Conservation (phyloP, 2,888 invertebrate species). For the Patella caerulea region DNA sequence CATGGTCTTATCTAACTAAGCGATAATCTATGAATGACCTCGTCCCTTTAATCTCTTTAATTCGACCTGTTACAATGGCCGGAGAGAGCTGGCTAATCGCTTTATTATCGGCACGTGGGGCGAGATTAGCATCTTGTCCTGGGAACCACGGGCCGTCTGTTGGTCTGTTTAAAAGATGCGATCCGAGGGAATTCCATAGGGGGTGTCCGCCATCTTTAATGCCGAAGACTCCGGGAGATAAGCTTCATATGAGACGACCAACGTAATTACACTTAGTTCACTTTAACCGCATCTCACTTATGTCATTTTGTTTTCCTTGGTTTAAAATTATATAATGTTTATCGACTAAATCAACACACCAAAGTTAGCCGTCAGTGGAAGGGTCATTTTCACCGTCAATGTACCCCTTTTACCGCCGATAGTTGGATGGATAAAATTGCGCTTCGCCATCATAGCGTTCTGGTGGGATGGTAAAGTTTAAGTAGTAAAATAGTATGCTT, state of each 20-base stretch:
- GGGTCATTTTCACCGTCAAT: too few species aligned
- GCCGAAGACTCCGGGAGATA: too few species aligned
- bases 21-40: background rate
- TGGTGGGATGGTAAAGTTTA: too few species aligned
- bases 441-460: too few species aligned
- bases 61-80: background rate
- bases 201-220: background rate
- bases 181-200: background rate
- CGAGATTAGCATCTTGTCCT: background rate
- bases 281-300: background rate
- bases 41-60: background rate
- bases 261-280: too few species aligned
- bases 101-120: background rate
- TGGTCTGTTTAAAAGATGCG: background rate
- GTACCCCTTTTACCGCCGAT: too few species aligned
- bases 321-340: constrained; percentile 4
- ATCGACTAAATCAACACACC: background rate
- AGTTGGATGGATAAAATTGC: too few species aligned
- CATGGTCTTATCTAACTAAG: constrained; percentile 2
- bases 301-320: constrained; percentile 5
- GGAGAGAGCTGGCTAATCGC: background rate
- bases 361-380: background rate
- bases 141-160: constrained; percentile 1
- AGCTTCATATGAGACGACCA: too few species aligned
- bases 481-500: background rate